Evolutionary conservation across 2,113 vertebrate species (phyloP), one percentile per base, ranked within the genome.

Genomic region (Podarcis raffonei): DNA sequence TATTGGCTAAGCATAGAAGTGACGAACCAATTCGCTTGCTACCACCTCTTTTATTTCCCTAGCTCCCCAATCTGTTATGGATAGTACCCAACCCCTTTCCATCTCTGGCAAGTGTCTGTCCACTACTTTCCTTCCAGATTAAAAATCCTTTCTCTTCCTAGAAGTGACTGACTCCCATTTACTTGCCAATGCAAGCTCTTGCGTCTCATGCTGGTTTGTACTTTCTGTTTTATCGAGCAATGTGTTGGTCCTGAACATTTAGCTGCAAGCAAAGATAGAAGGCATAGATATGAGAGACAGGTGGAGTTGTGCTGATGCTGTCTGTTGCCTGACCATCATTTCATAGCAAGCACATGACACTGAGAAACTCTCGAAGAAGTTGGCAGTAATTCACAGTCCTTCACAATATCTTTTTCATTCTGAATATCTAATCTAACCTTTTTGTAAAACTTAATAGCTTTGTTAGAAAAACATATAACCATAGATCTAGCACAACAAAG

Each of bases 371-470:
- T 90, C 88, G 91, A 23, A 57, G 18, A 62, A 18, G 18, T 42
- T 68, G 37, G 20, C 5, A 42, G 8, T 66, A 9, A 48, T 62
- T 6, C 62, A 87, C 37, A 84, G 87, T 91, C 69, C 84, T 93
- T 93, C 91, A 91, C 89, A 94, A 76, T 92, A 84, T 87, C 93
- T 94, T 76, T 25, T 18, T 53, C 42, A 53, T 53, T n/a, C 12
- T 92, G 89, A 94, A 83, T 92, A 85, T 89, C 94, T 94, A 87
- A 90, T 93, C 87, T 15, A 94, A 87, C 83, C 81, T 81, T 69
- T 91, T 83, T 78, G 88, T 87, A 87, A 90, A 82, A 77, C 65
- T 72, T 80, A 75, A 6, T 2, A 78, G 23, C 0, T 2, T 42
- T 87, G 35, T 83, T 0, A 3, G 39, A 48, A 85, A 4, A 77